phyloP scores from a whole-genome alignment of 2,888 invertebrate species.

The Troides aeacus region DNA sequence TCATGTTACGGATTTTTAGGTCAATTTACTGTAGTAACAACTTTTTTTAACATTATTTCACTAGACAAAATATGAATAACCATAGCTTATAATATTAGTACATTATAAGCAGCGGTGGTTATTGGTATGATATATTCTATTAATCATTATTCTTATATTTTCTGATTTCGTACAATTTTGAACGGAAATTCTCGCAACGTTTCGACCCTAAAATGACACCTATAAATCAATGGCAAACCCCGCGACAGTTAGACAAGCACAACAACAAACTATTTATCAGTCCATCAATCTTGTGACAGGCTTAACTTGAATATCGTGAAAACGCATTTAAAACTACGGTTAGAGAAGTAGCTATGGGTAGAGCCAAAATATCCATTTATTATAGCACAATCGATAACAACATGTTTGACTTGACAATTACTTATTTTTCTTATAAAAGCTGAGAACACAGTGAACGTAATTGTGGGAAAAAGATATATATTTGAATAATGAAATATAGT shows the following conservation, averaged over 20 bases:
- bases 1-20: too few species aligned
- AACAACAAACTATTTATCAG: slow-evolving; percentile 23
- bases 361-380: slow-evolving; percentile 25
- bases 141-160: not conserved
- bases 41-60: too few species aligned
- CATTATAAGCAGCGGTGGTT: too few species aligned
- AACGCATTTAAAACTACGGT: not conserved
- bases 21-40: too few species aligned
- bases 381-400: slow-evolving; percentile 21
- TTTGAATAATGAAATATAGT: too few species aligned
- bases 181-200: slow-evolving; percentile 32
- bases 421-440: slow-evolving; percentile 15
- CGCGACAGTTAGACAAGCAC: slow-evolving; percentile 5
- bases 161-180: slow-evolving; percentile 12
- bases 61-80: too few species aligned
- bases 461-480: too few species aligned
- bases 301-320: slow-evolving; percentile 18
- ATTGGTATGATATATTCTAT: too few species aligned
- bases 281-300: slow-evolving; percentile 21
- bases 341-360: not conserved
- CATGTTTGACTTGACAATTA: slow-evolving; percentile 19
- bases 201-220: slow-evolving; percentile 3
- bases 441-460: too few species aligned
- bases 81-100: too few species aligned
- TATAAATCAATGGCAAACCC: slow-evolving; percentile 20